Evolutionary conservation across 2,797 vertebrate species (phyloP), one percentile per base, ranked within the genome.

Genomic region (Kryptopterus vitreolus): DNA sequence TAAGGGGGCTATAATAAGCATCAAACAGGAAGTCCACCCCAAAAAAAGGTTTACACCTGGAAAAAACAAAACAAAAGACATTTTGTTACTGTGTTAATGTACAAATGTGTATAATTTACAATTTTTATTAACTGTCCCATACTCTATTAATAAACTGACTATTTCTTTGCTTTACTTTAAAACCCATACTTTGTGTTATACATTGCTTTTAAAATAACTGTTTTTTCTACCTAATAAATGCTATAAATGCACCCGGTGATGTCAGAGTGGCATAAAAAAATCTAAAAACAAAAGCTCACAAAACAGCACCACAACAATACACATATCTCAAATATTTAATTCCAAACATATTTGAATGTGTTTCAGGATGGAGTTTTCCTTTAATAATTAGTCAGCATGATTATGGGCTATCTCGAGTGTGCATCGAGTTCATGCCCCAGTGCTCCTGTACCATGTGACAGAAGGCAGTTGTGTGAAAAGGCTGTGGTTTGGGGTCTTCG

Each of bases 391-490:
- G 8, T 74, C 13, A 43, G 31, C n/a, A 58, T 22, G 26, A 15
- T 26, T 57, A 38, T 38, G 31, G 6, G 1, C 52, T 57, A 22
- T 57, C 52, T 57, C 3, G 1, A 38, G 1, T 35, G 10, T n/a
- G 26, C 31, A 20, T 70, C n/a, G n/a, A n/a, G 3, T 35, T 3
- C 13, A 50, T 71, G 29, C 35, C 8, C 12, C 71, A 74, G 3
- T 18, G 35, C 35, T 74, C 15, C 3, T 9, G 9, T 18, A 26
- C n/a, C n/a, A 43, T 74, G 3, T 43, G 33, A 59, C 53, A 58
- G n/a, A 58, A 26, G 71, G 53, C 15, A 58, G 35, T 57, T 74
- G 52, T 57, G n/a, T 26, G 53, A 43, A 58, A 73, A 38, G 52
- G 22, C 33, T 73, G 20, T 57, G n/a, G 71, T 73, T 73, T 57